phyloP scores from a whole-genome alignment of 2,888 invertebrate genomes.

The Carpatolechia fugitivella region DNA sequence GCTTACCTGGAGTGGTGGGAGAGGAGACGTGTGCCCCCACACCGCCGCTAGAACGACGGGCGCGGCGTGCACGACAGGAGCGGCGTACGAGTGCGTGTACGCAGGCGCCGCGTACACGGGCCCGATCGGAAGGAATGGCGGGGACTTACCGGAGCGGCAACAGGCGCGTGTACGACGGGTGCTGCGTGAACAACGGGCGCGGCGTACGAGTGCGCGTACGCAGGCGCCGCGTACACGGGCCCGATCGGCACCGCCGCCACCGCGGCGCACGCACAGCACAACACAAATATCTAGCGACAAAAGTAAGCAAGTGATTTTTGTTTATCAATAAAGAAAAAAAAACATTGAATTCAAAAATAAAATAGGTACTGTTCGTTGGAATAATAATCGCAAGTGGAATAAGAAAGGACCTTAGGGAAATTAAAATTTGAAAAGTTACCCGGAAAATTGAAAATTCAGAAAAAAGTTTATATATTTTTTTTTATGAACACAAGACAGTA shows the following conservation, averaged over 20 bases:
- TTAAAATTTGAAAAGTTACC: too few relatives aligned
- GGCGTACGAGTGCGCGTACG: slow-evolving; percentile 3
- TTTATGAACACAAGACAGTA: too few relatives aligned
- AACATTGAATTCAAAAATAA: too few relatives aligned
- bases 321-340: too few relatives aligned
- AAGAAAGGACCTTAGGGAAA: too few relatives aligned
- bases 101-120: slow-evolving; percentile 19
- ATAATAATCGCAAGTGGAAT: too few relatives aligned
- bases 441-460: too few relatives aligned
- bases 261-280: slow-evolving; percentile 62
- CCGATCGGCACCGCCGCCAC: slow-evolving; percentile 54
- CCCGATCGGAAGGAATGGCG: too few relatives aligned
- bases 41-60: slow-evolving; percentile 43
- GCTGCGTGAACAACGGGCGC: slow-evolving; percentile 25
- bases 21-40: too few relatives aligned
- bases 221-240: slow-evolving; percentile 19
- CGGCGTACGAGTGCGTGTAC: slow-evolving; percentile 6
- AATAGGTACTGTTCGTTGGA: not conserved
- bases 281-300: slow-evolving; percentile 50
- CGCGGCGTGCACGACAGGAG: slow-evolving; percentile 24
- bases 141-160: slow-evolving; percentile 23
- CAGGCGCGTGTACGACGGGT: slow-evolving; percentile 40
- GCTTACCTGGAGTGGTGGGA: too few relatives aligned
- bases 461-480: too few relatives aligned
- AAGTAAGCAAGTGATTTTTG: not conserved